Evolutionary conservation across 2,797 vertebrate species (phyloP).

Genomic region (Eidolon dupreanum): DNA sequence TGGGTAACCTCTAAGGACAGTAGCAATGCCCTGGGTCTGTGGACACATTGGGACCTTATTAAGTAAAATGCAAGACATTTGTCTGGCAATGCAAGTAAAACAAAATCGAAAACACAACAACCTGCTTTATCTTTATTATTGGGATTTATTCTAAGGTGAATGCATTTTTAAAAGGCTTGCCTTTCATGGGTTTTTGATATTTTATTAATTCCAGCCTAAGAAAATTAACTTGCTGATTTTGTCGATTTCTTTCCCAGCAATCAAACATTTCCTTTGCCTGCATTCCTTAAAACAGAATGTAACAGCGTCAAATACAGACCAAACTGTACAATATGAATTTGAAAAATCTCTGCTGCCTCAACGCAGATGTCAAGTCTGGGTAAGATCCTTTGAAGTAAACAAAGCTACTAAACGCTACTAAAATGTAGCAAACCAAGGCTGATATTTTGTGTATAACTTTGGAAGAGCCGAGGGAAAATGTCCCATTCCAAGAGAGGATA

Average conservation of each 20-base stretch:
- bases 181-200: neutral
- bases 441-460: neutral
- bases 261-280: conserved; percentile 45
- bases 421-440: neutral
- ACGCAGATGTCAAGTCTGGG: neutral
- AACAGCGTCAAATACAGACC: conserved; percentile 1
- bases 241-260: neutral
- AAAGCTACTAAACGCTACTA: neutral
- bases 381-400: neutral
- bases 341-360: neutral
- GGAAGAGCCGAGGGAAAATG: neutral
- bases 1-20: neutral
- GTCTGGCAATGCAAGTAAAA: neutral
- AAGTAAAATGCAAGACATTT: neutral
- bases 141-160: neutral
- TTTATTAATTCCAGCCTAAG: conserved; percentile 31
- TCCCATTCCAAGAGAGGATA: neutral
- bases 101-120: neutral
- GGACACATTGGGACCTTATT: neutral
- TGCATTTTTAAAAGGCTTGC: neutral
- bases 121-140: neutral
- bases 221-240: conserved; percentile 40
- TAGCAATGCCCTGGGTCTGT: neutral
- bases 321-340: neutral
- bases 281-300: conserved; percentile 26